Evolutionary conservation across 1,140 invertebrate species (phyloP).

Genomic region (Lucilia cuprina): DNA sequence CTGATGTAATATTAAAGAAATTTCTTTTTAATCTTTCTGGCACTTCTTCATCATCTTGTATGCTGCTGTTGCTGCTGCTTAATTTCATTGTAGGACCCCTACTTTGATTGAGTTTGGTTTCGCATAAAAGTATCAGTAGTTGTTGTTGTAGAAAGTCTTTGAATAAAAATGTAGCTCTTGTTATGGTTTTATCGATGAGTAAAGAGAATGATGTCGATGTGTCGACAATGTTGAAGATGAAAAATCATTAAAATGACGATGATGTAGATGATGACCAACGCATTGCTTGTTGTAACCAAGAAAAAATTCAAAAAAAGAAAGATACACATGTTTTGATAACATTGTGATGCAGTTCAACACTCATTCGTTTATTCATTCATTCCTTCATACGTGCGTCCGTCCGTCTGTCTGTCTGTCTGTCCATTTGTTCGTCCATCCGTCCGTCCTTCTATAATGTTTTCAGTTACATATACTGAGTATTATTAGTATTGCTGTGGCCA

Average conservation of each 20-base stretch:
- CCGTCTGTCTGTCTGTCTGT: background rate
- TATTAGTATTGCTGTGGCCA: too few relatives aligned
- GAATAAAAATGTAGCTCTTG: background rate
- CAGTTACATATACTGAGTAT: too few relatives aligned
- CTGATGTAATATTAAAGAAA: background rate
- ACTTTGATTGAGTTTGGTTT: background rate
- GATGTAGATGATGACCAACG: background rate
- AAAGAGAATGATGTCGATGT: background rate
- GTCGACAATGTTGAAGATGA: background rate
- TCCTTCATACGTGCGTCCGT: background rate
- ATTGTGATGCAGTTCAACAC: background rate
- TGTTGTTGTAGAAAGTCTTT: background rate
- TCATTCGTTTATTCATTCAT: background rate
- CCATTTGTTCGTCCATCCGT: background rate
- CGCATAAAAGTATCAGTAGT: too few relatives aligned
- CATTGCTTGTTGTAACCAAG: background rate
- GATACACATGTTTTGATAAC: constrained; percentile 2
- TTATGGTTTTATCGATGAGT: background rate
- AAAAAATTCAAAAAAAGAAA: background rate
- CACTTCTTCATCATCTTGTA: background rate
- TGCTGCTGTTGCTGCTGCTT: background rate
- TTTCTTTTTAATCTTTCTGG: background rate
- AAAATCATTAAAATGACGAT: background rate
- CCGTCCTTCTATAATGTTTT: background rate
- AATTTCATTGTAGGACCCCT: background rate